Base-by-base conservation (phyloP, 2,797 vertebrate genomes). In the Lophotriccus pileatus region DNA sequence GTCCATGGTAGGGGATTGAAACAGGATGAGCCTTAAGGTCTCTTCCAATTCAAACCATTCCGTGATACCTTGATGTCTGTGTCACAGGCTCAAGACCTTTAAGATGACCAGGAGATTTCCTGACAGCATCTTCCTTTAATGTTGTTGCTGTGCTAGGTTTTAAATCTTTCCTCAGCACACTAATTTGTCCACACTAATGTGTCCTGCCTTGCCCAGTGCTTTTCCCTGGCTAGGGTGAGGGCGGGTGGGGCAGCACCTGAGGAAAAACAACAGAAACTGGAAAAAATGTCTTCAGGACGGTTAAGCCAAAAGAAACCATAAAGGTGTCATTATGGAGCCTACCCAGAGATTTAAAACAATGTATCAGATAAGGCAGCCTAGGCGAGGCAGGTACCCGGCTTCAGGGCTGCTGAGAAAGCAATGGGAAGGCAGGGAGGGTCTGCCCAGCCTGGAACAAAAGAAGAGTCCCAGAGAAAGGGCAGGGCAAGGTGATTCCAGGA, bases 301-400 rank as follows among this genome's bases (percentile, higher is more conserved):
- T 78, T 81, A 74, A 59, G 73, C 75, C 68, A 85, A 77, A 89
- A 92, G 85, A 87, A 91, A 74, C 68, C 44, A n/a, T 55, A 43
- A 44, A 75, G 30, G 15, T 87, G 44, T 64, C 49, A 94, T 85
- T 53, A 76, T 17, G 25, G 82, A 91, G 66, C 75, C 84, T 77
- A 41, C 28, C 28, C 1, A 4, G 62, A 91, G 76, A 95, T 73
- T 49, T 68, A 55, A 75, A 90, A 88, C 85, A 79, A 86, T 27
- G 74, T 41, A 59, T 37, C 46, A 66, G 93, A 93, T 91, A 86
- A 88, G 69, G 73, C 43, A 77, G 69, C 58, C 41, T 60, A 89
- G 91, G 87, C 0, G 12, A 92, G 85, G 76, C 49, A 27, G 66
- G n/a, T 18, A 72, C 12, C 47, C 62, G 44, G 86, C 77, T 73